Evolutionary conservation across 2,113 vertebrate species (phyloP), one percentile per base, ranked within the genome.

Genomic region (Pyxicephalus adspersus): DNA sequence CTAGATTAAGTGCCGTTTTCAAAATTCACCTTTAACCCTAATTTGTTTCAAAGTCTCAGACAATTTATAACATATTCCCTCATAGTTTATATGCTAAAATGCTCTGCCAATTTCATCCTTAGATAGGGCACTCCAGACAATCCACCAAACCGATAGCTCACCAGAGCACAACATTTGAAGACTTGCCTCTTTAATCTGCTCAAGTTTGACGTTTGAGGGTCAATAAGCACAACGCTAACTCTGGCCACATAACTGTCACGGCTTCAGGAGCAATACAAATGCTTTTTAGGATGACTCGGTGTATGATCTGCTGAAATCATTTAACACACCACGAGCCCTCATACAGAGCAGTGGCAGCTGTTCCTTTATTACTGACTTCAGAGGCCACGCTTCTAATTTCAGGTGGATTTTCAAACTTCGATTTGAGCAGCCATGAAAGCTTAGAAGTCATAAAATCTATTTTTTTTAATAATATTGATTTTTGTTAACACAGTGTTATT

Each of bases 241-340:
- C 55, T 80, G 77, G 25, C 58, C 64, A 64, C 58, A 25, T 7
- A 88, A 86, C 88, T 81, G 76, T 83, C 86, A 85, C 77, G 80
- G 83, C 86, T 82, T 89, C 87, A 88, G 83, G 87, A 87, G 73
- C 72, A 77, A 89, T 84, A 75, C 6, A 87, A 86, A 80, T 76
- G 60, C 83, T 81, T 70, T 85, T 76, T 58, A 83, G 88, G 86
- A 83, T 86, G 76, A 85, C 60, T 89, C 80, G 72, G 50, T 64
- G 77, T 74, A 29, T 70, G 80, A 88, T 76, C 65, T 4, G 79
- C 76, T 29, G 54, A 76, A 86, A 86, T 86, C 67, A 86, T 88
- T 89, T 90, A 85, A 88, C 74, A 86, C 88, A 87, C 63, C 84
- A 86, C 76, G 85, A 86, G 89, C 83, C 81, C 67, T 85, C 83